Base-by-base conservation (phyloP, 2,888 invertebrate species). In the Tenthredo amoena region DNA sequence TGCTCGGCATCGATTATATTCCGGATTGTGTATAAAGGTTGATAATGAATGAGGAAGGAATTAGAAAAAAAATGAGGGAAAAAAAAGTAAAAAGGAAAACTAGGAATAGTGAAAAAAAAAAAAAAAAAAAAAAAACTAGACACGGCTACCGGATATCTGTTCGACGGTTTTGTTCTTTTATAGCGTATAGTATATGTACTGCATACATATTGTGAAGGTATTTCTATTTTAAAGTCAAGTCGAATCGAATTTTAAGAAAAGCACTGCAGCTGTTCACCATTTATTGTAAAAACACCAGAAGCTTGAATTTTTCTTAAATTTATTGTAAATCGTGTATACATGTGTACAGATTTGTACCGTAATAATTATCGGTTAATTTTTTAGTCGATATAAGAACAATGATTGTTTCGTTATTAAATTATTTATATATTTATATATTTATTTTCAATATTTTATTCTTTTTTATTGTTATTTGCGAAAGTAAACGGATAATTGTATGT, bases 181-280 rank as follows among this genome's bases (percentile, higher is more conserved):
- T 34, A 68, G 12, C 26, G 34, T 31, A 34, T 34, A 68, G 15
- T 2, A 68, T 50, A 68, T 50, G 68, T 68, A 26, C 18, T 31
- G 3, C 15, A 68, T 68, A 68, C 68, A 34, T 68, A 34, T 68
- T 68, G 26, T 68, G 18, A 68, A 68, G 68, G 43, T 43, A 74
- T 74, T 74, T 74, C 74, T 74, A 43, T 74, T 40, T 74, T 74
- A 74, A 74, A 74, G 47, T 47, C 74, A 74, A 74, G 74, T 74
- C 40, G 10, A 74, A n/a, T 40, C 74, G 21, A 43, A 74, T 74
- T 74, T n/a, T 74, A 43, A 26, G 40, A 74, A 74, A 74, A 74
- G 21, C 74, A 43, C 43, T 74, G 74, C 74, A 74, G 74, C 74
- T 74, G 74, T 74, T 74, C 43, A 12, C 15, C 74, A 47, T 47